Evolutionary conservation across 2,888 invertebrate genomes (phyloP).

Genomic region (Stenolophus ochropezus): DNA sequence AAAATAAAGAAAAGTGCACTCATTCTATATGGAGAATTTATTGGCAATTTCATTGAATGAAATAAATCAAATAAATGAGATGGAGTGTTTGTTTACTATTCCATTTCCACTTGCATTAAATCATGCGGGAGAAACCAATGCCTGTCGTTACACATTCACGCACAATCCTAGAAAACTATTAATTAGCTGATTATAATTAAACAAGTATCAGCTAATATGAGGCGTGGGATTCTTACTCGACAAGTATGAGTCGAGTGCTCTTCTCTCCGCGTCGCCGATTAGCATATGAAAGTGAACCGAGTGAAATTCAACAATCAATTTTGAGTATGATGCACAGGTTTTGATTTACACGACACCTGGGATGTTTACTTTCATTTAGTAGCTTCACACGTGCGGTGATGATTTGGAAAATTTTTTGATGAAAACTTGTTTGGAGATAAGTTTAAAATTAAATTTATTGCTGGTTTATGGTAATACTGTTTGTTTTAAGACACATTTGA

Average conservation of each 20-base stretch:
- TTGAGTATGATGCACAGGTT: background rate
- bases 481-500: too few relatives aligned
- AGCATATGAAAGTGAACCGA: constrained; percentile 39
- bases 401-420: background rate
- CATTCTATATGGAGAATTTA: too few relatives aligned
- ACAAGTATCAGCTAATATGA: constrained; percentile 32
- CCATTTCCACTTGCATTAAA: constrained; percentile 5
- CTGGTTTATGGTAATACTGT: background rate
- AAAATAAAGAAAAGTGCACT: too few relatives aligned
- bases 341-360: background rate
- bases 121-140: constrained; percentile 16
- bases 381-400: background rate
- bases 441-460: background rate
- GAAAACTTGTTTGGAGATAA: constrained; percentile 16
- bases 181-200: constrained; percentile 40
- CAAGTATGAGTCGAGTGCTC: background rate
- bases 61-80: constrained; percentile 30
- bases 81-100: constrained; percentile 5
- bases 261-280: background rate
- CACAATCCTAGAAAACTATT: constrained; percentile 22
- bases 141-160: constrained; percentile 16
- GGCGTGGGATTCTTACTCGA: constrained; percentile 16
- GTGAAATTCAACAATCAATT: constrained; percentile 46
- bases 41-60: background rate
- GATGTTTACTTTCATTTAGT: constrained; percentile 15